Percentiles rank a stretch among this genome's conserved stretches.
phyloP scores from a whole-genome alignment of 2,113 vertebrate genomes.

The Marmota monax region DNA sequence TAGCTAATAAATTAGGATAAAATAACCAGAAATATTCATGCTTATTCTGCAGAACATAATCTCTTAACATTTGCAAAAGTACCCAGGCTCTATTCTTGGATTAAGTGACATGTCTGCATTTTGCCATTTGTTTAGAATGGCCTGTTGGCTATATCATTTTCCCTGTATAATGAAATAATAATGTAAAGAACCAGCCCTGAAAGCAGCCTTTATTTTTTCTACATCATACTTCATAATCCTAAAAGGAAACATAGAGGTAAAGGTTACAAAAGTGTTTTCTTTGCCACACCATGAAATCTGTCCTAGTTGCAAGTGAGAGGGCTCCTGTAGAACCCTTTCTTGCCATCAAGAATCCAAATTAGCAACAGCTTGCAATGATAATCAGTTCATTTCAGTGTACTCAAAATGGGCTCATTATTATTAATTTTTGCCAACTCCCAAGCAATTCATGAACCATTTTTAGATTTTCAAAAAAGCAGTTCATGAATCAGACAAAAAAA shows the following conservation, averaged over 20 bases:
- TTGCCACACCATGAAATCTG: slow-evolving; percentile 85
- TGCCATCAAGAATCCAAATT: slow-evolving; percentile 86
- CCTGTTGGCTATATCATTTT: slow-evolving; percentile 66
- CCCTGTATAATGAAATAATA: slow-evolving; percentile 36
- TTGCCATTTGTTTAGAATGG: slow-evolving; percentile 50
- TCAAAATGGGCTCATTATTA: slow-evolving; percentile 91
- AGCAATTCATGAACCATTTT: slow-evolving; percentile 90
- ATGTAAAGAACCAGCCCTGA: background rate
- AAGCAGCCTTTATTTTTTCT: background rate
- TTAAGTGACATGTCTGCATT: slow-evolving; percentile 68
- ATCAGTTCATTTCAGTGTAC: slow-evolving; percentile 90
- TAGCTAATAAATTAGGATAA: slow-evolving; percentile 75
- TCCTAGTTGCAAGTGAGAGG: slow-evolving; percentile 85
- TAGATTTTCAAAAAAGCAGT: slow-evolving; percentile 89
- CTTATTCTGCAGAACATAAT: slow-evolving; percentile 68
- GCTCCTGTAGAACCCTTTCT: slow-evolving; percentile 85
- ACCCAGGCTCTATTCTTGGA: slow-evolving; percentile 52
- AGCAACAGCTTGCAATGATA: slow-evolving; percentile 88
- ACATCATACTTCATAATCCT: slow-evolving; percentile 26
- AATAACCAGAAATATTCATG: slow-evolving; percentile 60
- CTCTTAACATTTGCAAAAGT: slow-evolving; percentile 64
- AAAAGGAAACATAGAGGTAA: slow-evolving; percentile 67
- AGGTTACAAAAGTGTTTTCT: slow-evolving; percentile 72
- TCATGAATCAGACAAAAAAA: slow-evolving; percentile 91
- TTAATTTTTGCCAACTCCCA: slow-evolving; percentile 91